A percentile compares a stretch with the other conserved stretches of the same genome.
These are phyloP conservation scores for Gambusia holbrooki DNA, from an alignment of 2,113 vertebrate species.

Conservation along the genomic window DNA sequence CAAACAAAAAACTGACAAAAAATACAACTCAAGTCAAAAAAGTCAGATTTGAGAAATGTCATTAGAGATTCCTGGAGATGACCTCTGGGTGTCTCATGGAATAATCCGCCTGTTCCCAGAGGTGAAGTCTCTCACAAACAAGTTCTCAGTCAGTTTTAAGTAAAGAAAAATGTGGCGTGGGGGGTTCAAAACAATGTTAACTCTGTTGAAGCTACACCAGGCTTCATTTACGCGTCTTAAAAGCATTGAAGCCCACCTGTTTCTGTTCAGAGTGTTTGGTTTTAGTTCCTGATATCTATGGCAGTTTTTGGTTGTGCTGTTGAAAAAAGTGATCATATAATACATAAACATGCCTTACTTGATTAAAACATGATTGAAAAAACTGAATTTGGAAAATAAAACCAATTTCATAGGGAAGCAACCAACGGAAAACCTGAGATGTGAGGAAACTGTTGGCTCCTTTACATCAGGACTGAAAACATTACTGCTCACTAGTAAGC, in stretches of 20 bases:
- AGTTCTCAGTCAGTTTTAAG: background rate
- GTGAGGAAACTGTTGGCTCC: too few relatives aligned
- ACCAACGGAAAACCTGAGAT: too few relatives aligned
- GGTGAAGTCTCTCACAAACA: background rate
- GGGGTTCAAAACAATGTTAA: background rate
- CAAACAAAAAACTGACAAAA: conserved; percentile 15
- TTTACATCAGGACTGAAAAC: too few relatives aligned
- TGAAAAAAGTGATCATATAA: too few relatives aligned
- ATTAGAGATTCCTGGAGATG: background rate
- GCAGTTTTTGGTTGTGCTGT: background rate
- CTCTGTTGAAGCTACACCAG: background rate
- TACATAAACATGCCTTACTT: too few relatives aligned
- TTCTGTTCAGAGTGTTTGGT: background rate
- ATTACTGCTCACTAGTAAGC: too few relatives aligned
- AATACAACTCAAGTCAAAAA: background rate
- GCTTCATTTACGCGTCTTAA: background rate
- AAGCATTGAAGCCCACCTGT: background rate
- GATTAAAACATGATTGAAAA: too few relatives aligned
- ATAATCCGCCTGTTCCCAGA: background rate
- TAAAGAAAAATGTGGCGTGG: background rate
- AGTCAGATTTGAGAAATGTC: background rate
- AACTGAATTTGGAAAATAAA: too few relatives aligned
- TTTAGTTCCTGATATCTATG: background rate
- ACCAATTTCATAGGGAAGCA: too few relatives aligned
- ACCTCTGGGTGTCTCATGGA: background rate